Evolutionary conservation across 1,140 invertebrate genomes (phyloP), one percentile per base, ranked within the genome.

Genomic region (Drosophila lini): DNA sequence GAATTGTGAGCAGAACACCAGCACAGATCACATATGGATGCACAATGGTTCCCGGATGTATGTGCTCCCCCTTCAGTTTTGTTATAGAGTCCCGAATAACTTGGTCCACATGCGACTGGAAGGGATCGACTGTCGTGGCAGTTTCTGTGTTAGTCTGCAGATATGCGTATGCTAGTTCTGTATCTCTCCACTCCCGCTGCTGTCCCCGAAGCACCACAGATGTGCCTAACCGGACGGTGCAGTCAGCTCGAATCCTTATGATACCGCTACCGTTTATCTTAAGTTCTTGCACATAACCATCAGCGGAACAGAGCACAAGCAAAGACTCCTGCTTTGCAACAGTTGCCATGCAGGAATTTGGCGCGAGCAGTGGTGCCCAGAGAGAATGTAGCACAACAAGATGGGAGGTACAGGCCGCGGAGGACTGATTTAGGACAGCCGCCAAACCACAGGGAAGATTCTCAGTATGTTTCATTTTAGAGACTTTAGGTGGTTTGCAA

Each of bases 301-400:
- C 38, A 13, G 4, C 38, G 15, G 55, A 31, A 3, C 55, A 57
- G 10, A 41, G 13, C 3, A 3, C 55, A 2, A 57, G 7, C n/a
- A 57, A 8, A 16, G 38, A 11, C 5, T 10, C 6, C 38, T 42
- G 38, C 5, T 42, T 31, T 15, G 22, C 13, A 7, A 57, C 38
- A n/a, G 55, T 11, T 11, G n/a, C 25, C 55, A 57, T 57, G 38
- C 55, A 57, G 22, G 36, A 41, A 57, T 42, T 57, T 22, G n/a
- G 22, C 16, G 38, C 11, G n/a, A 28, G 15, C 13, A 57, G 55
- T 41, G 55, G 36, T 19, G 38, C 28, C 55, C 6, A 42, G 8
- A 31, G 9, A 28, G 38, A 42, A 10, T 16, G 22, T 42, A 8
- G n/a, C 36, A 13, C 22, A 7, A 19, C 38, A 19, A 16, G 25